Percentiles rank a stretch among this genome's conserved stretches.
phyloP scores from a whole-genome alignment of 2,888 invertebrate genomes.

The Zhengitettix transpicula region DNA sequence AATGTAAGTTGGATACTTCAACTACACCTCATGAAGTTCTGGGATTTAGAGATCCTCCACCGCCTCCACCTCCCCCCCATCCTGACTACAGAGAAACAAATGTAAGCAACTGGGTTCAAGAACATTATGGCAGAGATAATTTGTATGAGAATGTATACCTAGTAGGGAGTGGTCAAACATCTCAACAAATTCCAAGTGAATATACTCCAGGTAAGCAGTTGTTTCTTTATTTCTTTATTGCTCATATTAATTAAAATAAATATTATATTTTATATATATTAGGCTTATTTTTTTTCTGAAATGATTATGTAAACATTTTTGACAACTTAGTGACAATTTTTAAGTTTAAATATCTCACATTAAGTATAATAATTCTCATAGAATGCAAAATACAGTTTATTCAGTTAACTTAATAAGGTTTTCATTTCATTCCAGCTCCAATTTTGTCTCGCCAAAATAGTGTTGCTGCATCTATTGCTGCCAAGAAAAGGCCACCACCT shows the following conservation, averaged over 20 bases:
- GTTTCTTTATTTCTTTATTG: too few relatives aligned
- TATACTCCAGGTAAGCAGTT: too few relatives aligned
- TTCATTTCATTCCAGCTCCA: background rate
- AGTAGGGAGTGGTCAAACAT: conserved; percentile 1
- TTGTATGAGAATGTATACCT: conserved; percentile 62
- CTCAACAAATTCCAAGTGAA: too few relatives aligned
- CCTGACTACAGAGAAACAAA: conserved; percentile 62
- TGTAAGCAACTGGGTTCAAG: conserved; percentile 79
- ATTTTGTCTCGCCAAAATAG: background rate
- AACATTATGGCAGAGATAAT: conserved; percentile 53
- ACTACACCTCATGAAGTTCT: conserved; percentile 75
- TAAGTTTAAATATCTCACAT: too few relatives aligned
- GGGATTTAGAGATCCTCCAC: conserved; percentile 62
- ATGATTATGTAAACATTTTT: too few relatives aligned
- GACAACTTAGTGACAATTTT: too few relatives aligned
- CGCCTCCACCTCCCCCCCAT: conserved; percentile 41
- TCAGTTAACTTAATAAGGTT: too few relatives aligned
- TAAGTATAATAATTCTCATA: too few relatives aligned
- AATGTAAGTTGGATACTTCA: conserved; percentile 73
- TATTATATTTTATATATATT: too few relatives aligned
- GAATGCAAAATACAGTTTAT: too few relatives aligned
- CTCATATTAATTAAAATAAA: too few relatives aligned
- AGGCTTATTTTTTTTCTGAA: too few relatives aligned
- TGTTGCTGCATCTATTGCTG: conserved; percentile 21
- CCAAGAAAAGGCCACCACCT: conserved; percentile 65